phyloP scores from a whole-genome alignment of 2,797 vertebrate species.

The Enteromius unitaeniatus region DNA sequence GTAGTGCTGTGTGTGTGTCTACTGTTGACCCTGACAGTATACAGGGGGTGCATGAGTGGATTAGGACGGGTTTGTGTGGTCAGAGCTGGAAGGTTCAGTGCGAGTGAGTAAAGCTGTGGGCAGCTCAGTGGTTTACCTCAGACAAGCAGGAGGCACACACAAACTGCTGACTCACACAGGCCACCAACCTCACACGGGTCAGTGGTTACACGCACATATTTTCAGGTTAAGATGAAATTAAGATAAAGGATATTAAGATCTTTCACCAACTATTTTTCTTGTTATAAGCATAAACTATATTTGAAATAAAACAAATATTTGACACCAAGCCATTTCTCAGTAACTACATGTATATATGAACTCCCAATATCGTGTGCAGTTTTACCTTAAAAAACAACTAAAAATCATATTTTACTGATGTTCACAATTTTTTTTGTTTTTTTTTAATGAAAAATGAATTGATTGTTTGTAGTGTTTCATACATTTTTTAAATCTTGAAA shows the following conservation, averaged over 20 bases:
- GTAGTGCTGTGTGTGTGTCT: background rate
- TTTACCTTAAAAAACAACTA: background rate
- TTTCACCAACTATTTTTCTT: background rate
- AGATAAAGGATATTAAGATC: background rate
- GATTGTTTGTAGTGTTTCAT: background rate
- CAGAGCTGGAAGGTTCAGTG: slow-evolving; percentile 42
- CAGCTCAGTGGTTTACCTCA: slow-evolving; percentile 65
- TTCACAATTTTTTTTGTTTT: background rate
- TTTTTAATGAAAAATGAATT: background rate
- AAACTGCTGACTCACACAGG: slow-evolving; percentile 62
- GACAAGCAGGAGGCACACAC: slow-evolving; percentile 44
- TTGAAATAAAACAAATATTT: background rate
- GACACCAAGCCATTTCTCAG: background rate
- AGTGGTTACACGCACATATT: slow-evolving; percentile 15
- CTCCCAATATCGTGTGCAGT: background rate
- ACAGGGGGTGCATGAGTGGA: slow-evolving; percentile 14
- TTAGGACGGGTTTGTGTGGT: slow-evolving; percentile 49
- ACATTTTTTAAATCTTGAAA: background rate
- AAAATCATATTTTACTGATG: background rate
- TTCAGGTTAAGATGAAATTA: slow-evolving; percentile 7
- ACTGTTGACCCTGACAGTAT: slow-evolving; percentile 5
- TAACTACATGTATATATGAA: background rate
- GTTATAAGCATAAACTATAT: background rate
- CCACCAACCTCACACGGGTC: slow-evolving; percentile 49
- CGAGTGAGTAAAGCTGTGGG: slow-evolving; percentile 59